Percentiles rank a stretch among this genome's conserved stretches.
These are phyloP conservation scores for Opisthocomus hoazin DNA, from an alignment of 2,113 vertebrate species.

Conservation along the genomic window DNA sequence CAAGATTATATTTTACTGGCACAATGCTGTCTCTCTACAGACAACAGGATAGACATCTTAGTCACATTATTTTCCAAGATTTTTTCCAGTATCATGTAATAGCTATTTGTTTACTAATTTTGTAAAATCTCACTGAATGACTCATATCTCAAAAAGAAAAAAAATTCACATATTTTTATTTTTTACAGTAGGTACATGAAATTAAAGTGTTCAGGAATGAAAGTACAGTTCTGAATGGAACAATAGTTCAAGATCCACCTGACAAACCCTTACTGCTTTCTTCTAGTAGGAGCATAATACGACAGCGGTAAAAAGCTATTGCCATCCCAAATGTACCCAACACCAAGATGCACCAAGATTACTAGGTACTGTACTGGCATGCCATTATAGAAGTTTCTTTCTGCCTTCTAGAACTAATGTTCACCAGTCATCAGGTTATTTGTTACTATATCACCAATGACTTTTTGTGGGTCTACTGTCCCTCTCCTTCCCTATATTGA, in stretches of 20 bases:
- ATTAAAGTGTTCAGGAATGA: not conserved
- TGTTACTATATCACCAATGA: not conserved
- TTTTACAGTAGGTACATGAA: not conserved
- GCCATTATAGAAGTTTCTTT: not conserved
- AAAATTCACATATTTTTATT: not conserved
- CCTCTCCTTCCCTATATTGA: not conserved
- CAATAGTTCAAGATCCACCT: not conserved
- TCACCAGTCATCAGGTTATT: not conserved
- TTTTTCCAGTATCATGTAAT: not conserved
- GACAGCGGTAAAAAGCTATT: not conserved
- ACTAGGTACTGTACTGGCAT: rapidly evolving
- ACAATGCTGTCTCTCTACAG: not conserved
- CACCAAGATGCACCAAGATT: not conserved
- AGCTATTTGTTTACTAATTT: not conserved
- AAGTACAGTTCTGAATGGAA: not conserved
- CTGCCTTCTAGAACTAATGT: not conserved
- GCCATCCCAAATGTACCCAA: not conserved
- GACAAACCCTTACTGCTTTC: not conserved
- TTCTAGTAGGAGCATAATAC: not conserved
- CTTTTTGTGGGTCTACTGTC: not conserved
- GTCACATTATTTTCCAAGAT: not conserved
- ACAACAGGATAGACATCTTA: not conserved
- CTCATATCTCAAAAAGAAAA: not conserved
- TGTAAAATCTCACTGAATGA: not conserved
- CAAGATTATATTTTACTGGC: not conserved